These are phyloP conservation scores for Sitophilus oryzae DNA, from an alignment of 1,140 invertebrate species.

Conservation along the genomic window DNA sequence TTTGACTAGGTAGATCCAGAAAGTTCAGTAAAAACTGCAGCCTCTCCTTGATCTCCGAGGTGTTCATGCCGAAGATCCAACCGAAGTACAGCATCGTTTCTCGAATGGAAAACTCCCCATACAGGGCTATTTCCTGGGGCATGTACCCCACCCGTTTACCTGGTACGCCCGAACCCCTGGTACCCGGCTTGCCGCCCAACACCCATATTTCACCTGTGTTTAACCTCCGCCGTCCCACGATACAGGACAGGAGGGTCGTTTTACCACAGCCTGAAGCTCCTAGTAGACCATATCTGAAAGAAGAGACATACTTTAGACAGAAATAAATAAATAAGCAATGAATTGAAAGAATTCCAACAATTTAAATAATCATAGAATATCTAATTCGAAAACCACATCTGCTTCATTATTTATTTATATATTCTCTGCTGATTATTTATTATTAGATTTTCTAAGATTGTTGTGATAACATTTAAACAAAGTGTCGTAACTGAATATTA, in stretches of 20 bases:
- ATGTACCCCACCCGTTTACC: constrained; percentile 80
- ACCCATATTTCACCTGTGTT: constrained; percentile 83
- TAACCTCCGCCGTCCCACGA: constrained; percentile 74
- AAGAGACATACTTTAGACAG: no score
- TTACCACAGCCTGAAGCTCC: constrained; percentile 82
- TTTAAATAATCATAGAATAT: no score
- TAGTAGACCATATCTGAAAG: constrained; percentile 78
- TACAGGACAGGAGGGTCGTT: constrained; percentile 80
- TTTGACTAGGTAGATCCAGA: constrained; percentile 78
- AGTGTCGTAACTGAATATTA: no score
- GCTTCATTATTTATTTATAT: no score
- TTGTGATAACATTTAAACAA: no score
- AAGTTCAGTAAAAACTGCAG: constrained; percentile 86
- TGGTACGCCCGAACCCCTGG: constrained; percentile 75
- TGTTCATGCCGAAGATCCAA: constrained; percentile 89
- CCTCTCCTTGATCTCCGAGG: constrained; percentile 70
- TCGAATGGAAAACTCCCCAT: constrained; percentile 89
- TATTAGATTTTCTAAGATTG: no score
- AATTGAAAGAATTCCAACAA: no score
- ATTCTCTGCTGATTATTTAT: no score
- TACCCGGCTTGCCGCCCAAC: constrained; percentile 76
- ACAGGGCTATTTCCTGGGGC: constrained; percentile 89
- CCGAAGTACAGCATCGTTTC: constrained; percentile 97
- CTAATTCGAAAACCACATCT: no score
- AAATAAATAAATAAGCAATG: no score